Evolutionary conservation across 2,113 vertebrate genomes (phyloP), one percentile per base, ranked within the genome.

Genomic region (Acanthisitta chloris): DNA sequence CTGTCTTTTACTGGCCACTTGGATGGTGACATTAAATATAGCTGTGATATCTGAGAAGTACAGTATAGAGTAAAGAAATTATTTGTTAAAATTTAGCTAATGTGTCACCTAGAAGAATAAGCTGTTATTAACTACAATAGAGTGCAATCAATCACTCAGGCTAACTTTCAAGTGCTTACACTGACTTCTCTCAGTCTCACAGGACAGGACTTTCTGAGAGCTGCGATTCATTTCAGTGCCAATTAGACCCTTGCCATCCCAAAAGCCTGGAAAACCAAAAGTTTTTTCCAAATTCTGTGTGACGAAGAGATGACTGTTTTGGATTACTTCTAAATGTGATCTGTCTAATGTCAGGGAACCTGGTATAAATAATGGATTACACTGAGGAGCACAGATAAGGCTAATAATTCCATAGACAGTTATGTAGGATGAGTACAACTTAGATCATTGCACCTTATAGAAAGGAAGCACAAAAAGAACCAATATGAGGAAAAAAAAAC

Each of bases 31-130:
- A 21, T 64, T 51, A 96, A 96, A 66, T 34, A 46, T 5, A 59
- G 21, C 38, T 74, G 24, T 54, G 38, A 29, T 58, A 51, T 12
- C 38, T 52, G 52, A 23, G 29, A 38, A 86, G 12, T 33, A 26
- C 10, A 65, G 15, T 3, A 38, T 10, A 48, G 40, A 86, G 18
- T 42, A 78, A 77, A 83, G n/a, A 62, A 54, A 9, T 52, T 94
- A 73, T 42, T 94, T 95, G 40, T 77, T 86, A 86, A 73, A 88
- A 86, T 86, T 80, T 90, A 71, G 38, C 12, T 73, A 92, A 76
- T 0, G 0, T 73, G 54, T 45, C 45, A 91, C 15, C 54, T 23
- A 12, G 46, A 81, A 91, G 89, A 81, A 86, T 88, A 78, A 81
- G 8, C 17, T 86, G 43, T 42, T 78, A 62, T 55, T 64, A 81